phyloP scores from a whole-genome alignment of 1,140 invertebrate genomes.

The Hyles euphorbiae region DNA sequence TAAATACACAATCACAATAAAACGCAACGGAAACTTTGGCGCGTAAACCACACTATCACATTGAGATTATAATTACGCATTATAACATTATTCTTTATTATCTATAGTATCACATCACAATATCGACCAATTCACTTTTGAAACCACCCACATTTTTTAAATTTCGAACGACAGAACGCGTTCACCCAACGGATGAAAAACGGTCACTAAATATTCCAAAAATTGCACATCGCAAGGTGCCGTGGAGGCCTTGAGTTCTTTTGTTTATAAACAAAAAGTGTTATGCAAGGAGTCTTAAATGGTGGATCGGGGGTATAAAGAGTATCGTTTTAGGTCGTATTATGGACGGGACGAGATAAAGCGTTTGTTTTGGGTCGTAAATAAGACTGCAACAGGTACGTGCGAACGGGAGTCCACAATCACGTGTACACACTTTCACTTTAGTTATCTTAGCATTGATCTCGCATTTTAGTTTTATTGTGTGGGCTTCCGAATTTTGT shows the following conservation, averaged over 20 bases:
- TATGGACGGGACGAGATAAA: conserved; percentile 68
- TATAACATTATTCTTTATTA: too few relatives aligned
- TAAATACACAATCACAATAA: too few relatives aligned
- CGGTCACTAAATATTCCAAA: conserved; percentile 37
- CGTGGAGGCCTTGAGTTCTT: conserved; percentile 51
- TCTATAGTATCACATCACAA: too few relatives aligned
- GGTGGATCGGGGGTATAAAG: conserved; percentile 45
- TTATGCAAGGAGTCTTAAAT: conserved; percentile 65
- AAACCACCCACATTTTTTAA: conserved; percentile 6
- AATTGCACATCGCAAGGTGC: conserved; percentile 33
- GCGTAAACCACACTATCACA: too few relatives aligned
- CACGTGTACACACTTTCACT: conserved; percentile 59
- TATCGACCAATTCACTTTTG: too few relatives aligned
- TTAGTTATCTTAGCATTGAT: conserved; percentile 59
- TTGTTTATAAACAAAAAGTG: conserved; percentile 72
- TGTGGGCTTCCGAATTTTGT: neutral
- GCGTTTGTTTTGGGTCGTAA: conserved; percentile 73
- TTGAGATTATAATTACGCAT: too few relatives aligned
- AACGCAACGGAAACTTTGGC: too few relatives aligned
- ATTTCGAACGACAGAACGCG: conserved; percentile 13
- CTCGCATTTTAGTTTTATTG: conserved; percentile 6
- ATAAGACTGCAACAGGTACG: conserved; percentile 72
- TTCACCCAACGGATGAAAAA: conserved; percentile 36
- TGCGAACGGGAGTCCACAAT: conserved; percentile 61
- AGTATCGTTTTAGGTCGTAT: conserved; percentile 66